Evolutionary conservation across 2,113 vertebrate genomes (phyloP), one percentile per base, ranked within the genome.

Genomic region (Pollimyrus isidori): DNA sequence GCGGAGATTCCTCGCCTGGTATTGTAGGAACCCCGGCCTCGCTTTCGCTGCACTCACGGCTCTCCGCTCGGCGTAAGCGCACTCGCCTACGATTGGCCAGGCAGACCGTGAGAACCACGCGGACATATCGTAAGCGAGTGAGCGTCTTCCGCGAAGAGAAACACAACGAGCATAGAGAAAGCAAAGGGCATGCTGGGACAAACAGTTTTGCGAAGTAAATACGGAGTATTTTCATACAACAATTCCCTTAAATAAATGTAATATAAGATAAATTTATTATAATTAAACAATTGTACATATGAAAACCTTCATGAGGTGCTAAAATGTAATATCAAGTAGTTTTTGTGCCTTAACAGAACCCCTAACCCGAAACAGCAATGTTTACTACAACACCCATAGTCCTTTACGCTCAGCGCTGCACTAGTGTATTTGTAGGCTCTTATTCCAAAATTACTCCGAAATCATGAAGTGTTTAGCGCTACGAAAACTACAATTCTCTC

Each of bases 1-100:
- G 93, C 94, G 93, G 93, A 94, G 94, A 95, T 95, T 95, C 92
- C 94, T 94, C 97, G 96, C 96, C 96, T 95, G 96, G 96, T 96
- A 96, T 97, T 97, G 95, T 97, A 96, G 95, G 96, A 96, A 94
- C 92, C 96, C 95, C 92, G 94, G 94, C 94, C 94, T 95, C 94
- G 92, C 91, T 96, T 95, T 95, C 96, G 93, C 91, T 92, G 92
- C 62, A 88, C 4, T 50, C 0, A 1, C 85, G 30, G 85, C 49
- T 52, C 73, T 7, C 13, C 73, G 35, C 13, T 50, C 5, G 11
- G 23, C 48, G 21, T n/a, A 21, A 89, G 82, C 85, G 89, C 45
- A 2, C 88, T 90, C 87, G 3, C 1, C 84, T 2, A 21, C 91
- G 92, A 95, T 95, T 95, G 94, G 94, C 83, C 30, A 90, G 5